Evolutionary conservation across 2,888 invertebrate species (phyloP).

Genomic region (Tetanocera ferruginea): DNA sequence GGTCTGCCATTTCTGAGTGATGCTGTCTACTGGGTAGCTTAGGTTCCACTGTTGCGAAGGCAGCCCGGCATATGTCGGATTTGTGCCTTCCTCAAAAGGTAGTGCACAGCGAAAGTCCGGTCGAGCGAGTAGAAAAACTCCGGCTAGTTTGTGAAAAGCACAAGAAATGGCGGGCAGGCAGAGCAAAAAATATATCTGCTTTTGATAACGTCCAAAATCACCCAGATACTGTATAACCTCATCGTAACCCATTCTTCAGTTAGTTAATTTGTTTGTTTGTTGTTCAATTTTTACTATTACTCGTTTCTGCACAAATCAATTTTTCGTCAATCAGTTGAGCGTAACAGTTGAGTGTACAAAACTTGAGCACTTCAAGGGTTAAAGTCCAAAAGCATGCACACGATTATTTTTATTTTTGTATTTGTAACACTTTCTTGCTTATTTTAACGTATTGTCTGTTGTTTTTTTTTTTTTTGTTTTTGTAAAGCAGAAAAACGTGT

Average conservation of each 20-base stretch:
- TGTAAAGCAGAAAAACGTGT: no score
- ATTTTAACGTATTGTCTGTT: neutral
- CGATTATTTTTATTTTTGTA: neutral
- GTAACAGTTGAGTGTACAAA: no score
- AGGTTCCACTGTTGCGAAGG: conserved; percentile 70
- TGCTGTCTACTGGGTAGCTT: conserved; percentile 73
- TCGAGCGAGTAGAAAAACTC: conserved; percentile 79
- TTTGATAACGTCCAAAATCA: conserved; percentile 80
- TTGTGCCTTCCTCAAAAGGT: conserved; percentile 72
- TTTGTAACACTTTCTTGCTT: neutral
- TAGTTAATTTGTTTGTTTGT: neutral
- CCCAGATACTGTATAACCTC: conserved; percentile 79
- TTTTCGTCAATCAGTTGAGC: neutral
- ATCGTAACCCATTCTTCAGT: conserved; percentile 77
- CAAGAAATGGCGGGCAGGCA: conserved; percentile 80
- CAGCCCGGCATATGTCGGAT: conserved; percentile 67
- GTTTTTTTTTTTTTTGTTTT: neutral
- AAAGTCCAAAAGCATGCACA: no score
- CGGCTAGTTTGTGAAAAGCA: conserved; percentile 81
- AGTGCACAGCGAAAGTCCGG: conserved; percentile 76
- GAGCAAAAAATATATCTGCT: conserved; percentile 77
- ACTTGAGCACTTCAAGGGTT: no score
- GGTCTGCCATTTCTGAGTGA: conserved; percentile 70
- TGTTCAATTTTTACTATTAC: neutral
- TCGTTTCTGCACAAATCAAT: neutral